phyloP scores from a whole-genome alignment of 2,888 invertebrate species.

The Sisyra nigra region DNA sequence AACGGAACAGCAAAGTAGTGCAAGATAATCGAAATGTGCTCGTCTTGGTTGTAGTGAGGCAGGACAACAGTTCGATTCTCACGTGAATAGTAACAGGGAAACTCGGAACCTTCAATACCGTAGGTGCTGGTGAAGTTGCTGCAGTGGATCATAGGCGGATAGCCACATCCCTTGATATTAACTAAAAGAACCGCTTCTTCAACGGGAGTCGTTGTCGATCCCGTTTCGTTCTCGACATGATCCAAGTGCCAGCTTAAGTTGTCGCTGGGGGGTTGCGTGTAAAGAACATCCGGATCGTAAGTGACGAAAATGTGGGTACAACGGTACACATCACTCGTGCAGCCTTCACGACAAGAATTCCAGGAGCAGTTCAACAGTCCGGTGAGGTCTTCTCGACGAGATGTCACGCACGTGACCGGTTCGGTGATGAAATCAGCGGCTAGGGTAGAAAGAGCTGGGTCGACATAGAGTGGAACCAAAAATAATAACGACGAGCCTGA shows the following conservation, averaged over 20 bases:
- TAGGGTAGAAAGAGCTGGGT: conserved; percentile 46
- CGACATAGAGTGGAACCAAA: conserved; percentile 56
- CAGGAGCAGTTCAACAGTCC: conserved; percentile 65
- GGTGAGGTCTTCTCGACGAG: conserved; percentile 48
- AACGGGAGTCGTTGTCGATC: conserved; percentile 8
- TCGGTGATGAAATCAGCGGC: conserved; percentile 59
- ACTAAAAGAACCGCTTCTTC: conserved; percentile 46
- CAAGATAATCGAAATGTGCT: conserved; percentile 67
- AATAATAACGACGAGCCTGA: conserved; percentile 57
- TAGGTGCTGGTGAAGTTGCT: conserved; percentile 55
- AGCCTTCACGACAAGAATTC: conserved; percentile 67
- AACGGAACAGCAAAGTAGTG: conserved; percentile 73
- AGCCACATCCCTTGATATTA: conserved; percentile 73
- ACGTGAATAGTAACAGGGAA: conserved; percentile 53
- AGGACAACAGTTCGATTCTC: conserved; percentile 70
- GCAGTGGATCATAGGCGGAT: conserved; percentile 62
- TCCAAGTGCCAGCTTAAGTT: conserved; percentile 6
- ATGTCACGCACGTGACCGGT: conserved; percentile 57
- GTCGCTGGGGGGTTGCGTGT: conserved; percentile 7
- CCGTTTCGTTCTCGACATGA: neutral
- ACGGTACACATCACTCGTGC: conserved; percentile 58
- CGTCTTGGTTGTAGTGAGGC: conserved; percentile 67
- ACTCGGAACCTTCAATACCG: conserved; percentile 48
- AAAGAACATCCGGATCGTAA: conserved; percentile 21
- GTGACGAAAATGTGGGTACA: conserved; percentile 50